Evolutionary conservation across 53 echinoderm and acorn worm genomes (phyloP).

Genomic region (Henricia sp.): DNA sequence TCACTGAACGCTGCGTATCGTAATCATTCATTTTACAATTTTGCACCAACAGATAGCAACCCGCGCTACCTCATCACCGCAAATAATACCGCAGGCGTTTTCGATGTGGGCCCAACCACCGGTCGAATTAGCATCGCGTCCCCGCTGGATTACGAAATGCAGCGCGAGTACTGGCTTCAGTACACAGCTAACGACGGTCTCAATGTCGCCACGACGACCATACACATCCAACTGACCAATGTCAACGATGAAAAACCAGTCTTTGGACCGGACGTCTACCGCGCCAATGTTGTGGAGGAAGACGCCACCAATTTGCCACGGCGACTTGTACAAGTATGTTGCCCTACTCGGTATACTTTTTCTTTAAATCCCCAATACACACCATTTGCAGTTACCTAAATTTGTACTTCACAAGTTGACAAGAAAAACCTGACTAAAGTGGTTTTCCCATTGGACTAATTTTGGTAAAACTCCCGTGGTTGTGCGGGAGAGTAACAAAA

Average conservation of each 20-base stretch:
- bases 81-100: conserved; percentile 81
- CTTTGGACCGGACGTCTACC: conserved; percentile 65
- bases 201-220: conserved; percentile 59
- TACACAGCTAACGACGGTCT: conserved; percentile 92
- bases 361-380: background rate
- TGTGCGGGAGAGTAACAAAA: too few species aligned
- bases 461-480: too few species aligned
- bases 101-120: conserved; percentile 73
- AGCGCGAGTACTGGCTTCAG: conserved; percentile 59
- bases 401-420: too few species aligned
- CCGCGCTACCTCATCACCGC: conserved; percentile 84
- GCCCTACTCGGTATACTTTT: background rate
- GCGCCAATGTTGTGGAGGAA: conserved; percentile 62
- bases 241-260: conserved; percentile 84
- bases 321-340: conserved; percentile 64
- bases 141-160: conserved; percentile 81
- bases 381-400: too few species aligned
- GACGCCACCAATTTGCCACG: conserved; percentile 54
- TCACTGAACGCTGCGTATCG: too few species aligned
- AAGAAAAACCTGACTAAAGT: too few species aligned
- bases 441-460: too few species aligned
- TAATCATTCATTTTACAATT: background rate
- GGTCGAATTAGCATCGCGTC: conserved; percentile 79
- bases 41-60: conserved; percentile 32
- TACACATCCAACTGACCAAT: conserved; percentile 66